Percentiles rank a stretch among this genome's conserved stretches.
phyloP scores from a whole-genome alignment of 2,797 vertebrate species.

The Lutjanus argentimaculatus region DNA sequence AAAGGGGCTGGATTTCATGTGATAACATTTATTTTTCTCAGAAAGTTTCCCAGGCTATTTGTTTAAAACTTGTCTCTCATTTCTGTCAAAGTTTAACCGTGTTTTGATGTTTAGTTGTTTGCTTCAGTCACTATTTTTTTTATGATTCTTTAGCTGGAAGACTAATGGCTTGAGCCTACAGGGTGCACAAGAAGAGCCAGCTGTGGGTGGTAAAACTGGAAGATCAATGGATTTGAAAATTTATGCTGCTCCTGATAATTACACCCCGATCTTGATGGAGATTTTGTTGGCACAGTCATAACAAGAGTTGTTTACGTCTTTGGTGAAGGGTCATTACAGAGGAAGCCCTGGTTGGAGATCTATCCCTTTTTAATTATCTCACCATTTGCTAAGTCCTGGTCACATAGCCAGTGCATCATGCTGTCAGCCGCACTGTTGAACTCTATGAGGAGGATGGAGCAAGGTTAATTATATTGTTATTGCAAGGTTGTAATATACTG shows the following conservation, averaged over 20 bases:
- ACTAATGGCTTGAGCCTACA: slow-evolving; percentile 45
- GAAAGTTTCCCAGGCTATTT: background rate
- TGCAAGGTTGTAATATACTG: slow-evolving; percentile 39
- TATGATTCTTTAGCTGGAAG: slow-evolving; percentile 22
- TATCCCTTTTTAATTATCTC: slow-evolving; percentile 72
- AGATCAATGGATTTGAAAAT: slow-evolving; percentile 65
- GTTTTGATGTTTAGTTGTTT: slow-evolving; percentile 18
- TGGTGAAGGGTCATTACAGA: slow-evolving; percentile 61
- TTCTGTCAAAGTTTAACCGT: slow-evolving; percentile 7
- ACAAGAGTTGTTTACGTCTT: slow-evolving; percentile 70
- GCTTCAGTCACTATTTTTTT: slow-evolving; percentile 15
- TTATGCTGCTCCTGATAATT: slow-evolving; percentile 58
- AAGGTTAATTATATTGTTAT: slow-evolving; percentile 61
- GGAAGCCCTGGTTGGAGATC: slow-evolving; percentile 41
- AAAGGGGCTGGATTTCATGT: slow-evolving; percentile 32
- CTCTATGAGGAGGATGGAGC: slow-evolving; percentile 49
- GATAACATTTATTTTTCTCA: slow-evolving; percentile 5
- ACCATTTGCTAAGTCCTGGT: slow-evolving; percentile 60
- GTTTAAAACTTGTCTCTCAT: slow-evolving; percentile 8
- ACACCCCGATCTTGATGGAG: slow-evolving; percentile 41
- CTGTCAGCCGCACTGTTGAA: slow-evolving; percentile 56
- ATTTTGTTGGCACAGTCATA: slow-evolving; percentile 60
- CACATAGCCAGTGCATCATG: slow-evolving; percentile 55
- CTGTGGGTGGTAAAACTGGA: slow-evolving; percentile 44
- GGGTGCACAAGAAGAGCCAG: slow-evolving; percentile 37